phyloP scores from a whole-genome alignment of 2,113 vertebrate genomes.

The Dissostichus mawsoni region DNA sequence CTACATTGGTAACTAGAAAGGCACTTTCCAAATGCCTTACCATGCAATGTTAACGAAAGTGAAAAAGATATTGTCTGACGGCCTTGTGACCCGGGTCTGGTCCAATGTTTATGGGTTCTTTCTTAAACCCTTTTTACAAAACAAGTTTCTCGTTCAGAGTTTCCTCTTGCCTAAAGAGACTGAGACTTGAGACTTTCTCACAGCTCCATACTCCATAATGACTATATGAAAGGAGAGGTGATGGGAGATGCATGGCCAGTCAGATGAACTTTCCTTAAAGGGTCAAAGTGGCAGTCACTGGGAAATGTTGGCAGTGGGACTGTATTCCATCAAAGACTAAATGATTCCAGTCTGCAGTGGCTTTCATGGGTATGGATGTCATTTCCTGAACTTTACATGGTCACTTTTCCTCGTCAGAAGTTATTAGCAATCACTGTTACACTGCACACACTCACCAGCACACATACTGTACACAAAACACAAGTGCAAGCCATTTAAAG shows the following conservation, averaged over 20 bases:
- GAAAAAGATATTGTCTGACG: too few species aligned
- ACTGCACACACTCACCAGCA: neutral
- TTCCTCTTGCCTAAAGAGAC: neutral
- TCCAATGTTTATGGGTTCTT: too few species aligned
- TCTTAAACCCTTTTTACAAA: too few species aligned
- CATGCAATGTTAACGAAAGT: too few species aligned
- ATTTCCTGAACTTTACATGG: slow-evolving; percentile 17
- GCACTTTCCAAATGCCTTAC: too few species aligned
- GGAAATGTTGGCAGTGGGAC: neutral
- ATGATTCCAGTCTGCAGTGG: neutral
- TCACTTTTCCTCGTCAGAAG: slow-evolving; percentile 2
- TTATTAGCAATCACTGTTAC: neutral
- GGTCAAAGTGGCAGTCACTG: neutral
- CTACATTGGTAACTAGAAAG: neutral
- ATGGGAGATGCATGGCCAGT: neutral
- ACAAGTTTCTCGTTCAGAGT: neutral
- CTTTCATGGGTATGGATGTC: neutral
- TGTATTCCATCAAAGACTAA: neutral
- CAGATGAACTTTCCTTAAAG: neutral
- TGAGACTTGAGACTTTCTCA: neutral
- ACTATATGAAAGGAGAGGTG: neutral
- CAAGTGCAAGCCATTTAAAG: neutral
- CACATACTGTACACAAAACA: neutral
- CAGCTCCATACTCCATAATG: neutral
- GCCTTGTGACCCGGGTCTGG: too few species aligned